Evolutionary conservation across 2,113 vertebrate genomes (phyloP), one percentile per base, ranked within the genome.

Genomic region (Mungos mungo): DNA sequence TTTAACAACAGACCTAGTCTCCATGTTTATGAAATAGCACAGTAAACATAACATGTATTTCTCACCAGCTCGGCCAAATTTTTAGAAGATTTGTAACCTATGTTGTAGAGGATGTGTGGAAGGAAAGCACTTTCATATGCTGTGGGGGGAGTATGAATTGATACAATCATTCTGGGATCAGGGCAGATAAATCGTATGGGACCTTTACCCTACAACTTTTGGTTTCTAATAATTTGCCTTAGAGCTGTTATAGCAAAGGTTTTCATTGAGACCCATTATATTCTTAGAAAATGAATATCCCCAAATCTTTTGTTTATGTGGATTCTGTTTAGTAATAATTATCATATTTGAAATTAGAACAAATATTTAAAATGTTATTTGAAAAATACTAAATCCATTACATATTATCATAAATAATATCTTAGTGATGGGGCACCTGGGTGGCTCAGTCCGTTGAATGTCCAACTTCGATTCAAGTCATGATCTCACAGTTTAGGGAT

Each of bases 271-370:
- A 89, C 18, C 29, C 23, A 3, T 72, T 80, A 54, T 1, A 23
- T 14, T 92, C 35, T 65, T 65, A 82, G 50, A 35, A 15, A 47
- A 45, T 81, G 31, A 84, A 13, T 60, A 65, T 18, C 33, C 45
- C 27, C 72, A 25, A 72, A 85, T 3, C 27, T 92, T 91, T 86
- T 69, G 25, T 80, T 88, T 52, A 71, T 81, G 31, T 66, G 35
- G 5, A 68, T 91, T 86, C 54, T 93, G 38, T 66, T 69, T 95
- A 15, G 23, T 91, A 81, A 33, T 60, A 69, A 63, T 91, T 90
- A 52, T 47, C 45, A 35, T 38, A 50, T 74, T 85, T 35, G 57
- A 96, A 88, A 94, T 76, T 63, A 89, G 88, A 94, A 88, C 45
- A 79, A 66, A 29, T 47, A 25, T 72, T 84, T 94, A 45, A 77